Base-by-base conservation (phyloP, 2,113 vertebrate genomes). In the Platichthys flesus region DNA sequence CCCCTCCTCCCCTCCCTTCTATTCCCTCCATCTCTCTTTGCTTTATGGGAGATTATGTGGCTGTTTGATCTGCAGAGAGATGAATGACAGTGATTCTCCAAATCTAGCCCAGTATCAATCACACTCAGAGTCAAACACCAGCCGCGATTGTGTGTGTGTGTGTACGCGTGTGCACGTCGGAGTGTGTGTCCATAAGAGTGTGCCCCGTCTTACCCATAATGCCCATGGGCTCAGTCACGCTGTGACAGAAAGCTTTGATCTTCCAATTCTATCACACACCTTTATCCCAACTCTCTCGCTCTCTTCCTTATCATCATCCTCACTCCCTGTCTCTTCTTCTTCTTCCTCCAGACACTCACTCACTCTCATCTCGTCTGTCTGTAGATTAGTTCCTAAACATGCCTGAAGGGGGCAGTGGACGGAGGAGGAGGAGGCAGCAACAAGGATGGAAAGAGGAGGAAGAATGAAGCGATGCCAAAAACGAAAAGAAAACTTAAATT, bases 61-160 rank as follows among this genome's bases (percentile, higher is more conserved):
- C 78, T 90, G 90, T 93, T 92, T 93, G 91, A 93, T 93, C 90
- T 89, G 82, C 85, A 7, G 51, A 79, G 85, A 91, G 90, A 91
- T 81, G 91, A 88, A 90, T 90, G 91, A 91, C 87, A 83, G 88
- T 86, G 87, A 93, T 91, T 91, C 91, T 91, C 86, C 86, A 86
- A 90, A 93, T 93, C 91, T 91, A 84, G 76, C 81, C 66, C 73
- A 24, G 86, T 91, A 94, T 94, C 93, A 92, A 94, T 92, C 93
- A 90, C 90, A 89, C 89, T 85, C 84, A 64, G 71, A 83, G 81
- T 90, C 86, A 83, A 85, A 85, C 82, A 87, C 85, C 90, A 78
- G 82, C 81, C 40, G 10, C 40, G 2, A 13, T 20, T 54, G 51
- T 21, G 51, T 52, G 51, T 52, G 49, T 31, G 31, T 31, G 31